These are phyloP conservation scores for Drosophila algonquin DNA, from an alignment of 2,888 invertebrate species.

Conservation along the genomic window DNA sequence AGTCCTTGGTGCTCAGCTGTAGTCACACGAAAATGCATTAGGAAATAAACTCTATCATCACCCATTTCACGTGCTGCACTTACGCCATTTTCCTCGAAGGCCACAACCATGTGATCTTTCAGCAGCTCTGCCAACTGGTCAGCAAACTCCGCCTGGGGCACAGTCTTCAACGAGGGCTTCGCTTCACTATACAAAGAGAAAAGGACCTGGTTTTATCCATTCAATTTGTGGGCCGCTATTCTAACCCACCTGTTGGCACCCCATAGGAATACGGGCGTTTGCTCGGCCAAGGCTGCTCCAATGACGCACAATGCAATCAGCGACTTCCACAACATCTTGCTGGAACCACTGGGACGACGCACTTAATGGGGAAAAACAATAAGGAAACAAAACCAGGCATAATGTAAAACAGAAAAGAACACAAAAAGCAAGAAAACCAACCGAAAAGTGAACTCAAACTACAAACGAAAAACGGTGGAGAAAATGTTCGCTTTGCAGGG, in stretches of 20 bases:
- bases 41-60: neutral
- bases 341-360: constrained; percentile 47
- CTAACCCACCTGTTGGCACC: constrained; percentile 82
- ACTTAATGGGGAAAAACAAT: constrained; percentile 42
- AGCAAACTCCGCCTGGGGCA: constrained; percentile 74
- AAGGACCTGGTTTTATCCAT: neutral
- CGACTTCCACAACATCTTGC: constrained; percentile 76
- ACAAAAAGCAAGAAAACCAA: constrained; percentile 56
- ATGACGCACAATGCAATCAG: constrained; percentile 78
- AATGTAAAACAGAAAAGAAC: constrained; percentile 55
- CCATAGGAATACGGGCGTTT: constrained; percentile 87
- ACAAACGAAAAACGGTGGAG: constrained; percentile 66
- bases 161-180: constrained; percentile 73
- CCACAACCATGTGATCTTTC: constrained; percentile 83
- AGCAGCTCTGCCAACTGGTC: constrained; percentile 61
- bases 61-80: constrained; percentile 57
- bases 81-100: constrained; percentile 85
- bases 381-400: constrained; percentile 27
- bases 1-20: constrained; percentile 85
- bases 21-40: constrained; percentile 25
- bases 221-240: constrained; percentile 15
- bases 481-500: constrained; percentile 66
- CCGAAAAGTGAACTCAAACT: constrained; percentile 72
- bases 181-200: constrained; percentile 53
- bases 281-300: constrained; percentile 80